Evolutionary conservation across 1,140 invertebrate species (phyloP).

Genomic region (Dolichoris vasculosae): DNA sequence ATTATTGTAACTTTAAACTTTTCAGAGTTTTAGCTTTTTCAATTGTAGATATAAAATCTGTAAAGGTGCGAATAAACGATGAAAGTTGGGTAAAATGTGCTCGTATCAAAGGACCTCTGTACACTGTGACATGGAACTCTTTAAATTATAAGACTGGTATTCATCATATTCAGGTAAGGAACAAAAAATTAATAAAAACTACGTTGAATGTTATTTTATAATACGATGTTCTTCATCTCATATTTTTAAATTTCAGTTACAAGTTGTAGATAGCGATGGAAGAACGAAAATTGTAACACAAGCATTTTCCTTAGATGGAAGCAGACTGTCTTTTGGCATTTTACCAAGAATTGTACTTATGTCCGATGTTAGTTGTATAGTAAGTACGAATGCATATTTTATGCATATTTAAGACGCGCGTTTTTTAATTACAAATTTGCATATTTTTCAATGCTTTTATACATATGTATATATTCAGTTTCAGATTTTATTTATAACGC

Average conservation of each 20-base stretch:
- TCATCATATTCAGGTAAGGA: constrained; percentile 82
- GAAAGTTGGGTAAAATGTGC: constrained; percentile 79
- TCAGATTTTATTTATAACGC: constrained; percentile 80
- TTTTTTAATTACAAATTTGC: neutral
- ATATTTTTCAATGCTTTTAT: no score
- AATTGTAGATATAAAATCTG: constrained; percentile 77
- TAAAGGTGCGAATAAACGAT: constrained; percentile 81
- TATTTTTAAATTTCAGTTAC: constrained; percentile 73
- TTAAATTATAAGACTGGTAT: constrained; percentile 79
- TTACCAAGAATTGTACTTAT: constrained; percentile 83
- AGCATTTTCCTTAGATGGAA: constrained; percentile 86
- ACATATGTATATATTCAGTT: constrained; percentile 74
- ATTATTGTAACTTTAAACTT: constrained; percentile 35
- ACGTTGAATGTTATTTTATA: constrained; percentile 47
- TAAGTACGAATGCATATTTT: constrained; percentile 73
- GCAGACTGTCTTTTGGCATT: constrained; percentile 79
- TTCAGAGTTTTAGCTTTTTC: constrained; percentile 85
- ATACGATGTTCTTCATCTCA: neutral
- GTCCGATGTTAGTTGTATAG: constrained; percentile 82
- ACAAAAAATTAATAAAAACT: neutral
- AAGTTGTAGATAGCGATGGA: constrained; percentile 78
- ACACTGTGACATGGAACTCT: constrained; percentile 83
- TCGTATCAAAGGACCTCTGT: constrained; percentile 81
- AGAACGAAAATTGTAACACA: constrained; percentile 78
- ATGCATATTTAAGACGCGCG: no score